Base-by-base conservation (phyloP, 2,113 vertebrate genomes). In the Holacanthus passer region DNA sequence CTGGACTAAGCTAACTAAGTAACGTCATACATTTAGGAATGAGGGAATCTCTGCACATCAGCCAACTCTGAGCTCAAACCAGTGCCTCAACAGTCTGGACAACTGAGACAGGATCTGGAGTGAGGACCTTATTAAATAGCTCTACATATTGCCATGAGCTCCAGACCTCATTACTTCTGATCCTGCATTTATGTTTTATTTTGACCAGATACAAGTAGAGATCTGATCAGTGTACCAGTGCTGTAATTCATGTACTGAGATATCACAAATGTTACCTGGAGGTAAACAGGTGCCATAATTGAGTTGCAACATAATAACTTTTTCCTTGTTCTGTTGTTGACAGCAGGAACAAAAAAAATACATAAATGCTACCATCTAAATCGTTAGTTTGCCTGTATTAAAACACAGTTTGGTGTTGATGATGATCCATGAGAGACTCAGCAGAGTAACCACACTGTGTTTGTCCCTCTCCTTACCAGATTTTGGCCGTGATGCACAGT, bases 381-480 rank as follows among this genome's bases (percentile, higher is more conserved):
- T 71, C 3, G 10, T 67, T 50, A 71, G 32, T 79, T 50, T n/a
- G 12, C 24, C 45, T 41, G 4, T n/a, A 12, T 69, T 50, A 52
- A 47, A 59, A 39, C 11, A 31, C 6, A 48, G 41, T 45, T 31
- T 71, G 48, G 43, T 24, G 41, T 29, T 50, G 64, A 70, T 55
- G 10, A 43, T 65, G n/a, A 82, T 22, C 50, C 55, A 27, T 32
- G 5, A 7, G 8, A 39, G 14, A 12, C 50, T 35, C 35, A 37
- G 8, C 35, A 37, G 35, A 37, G 35, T 37, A 50, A 72, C 17
- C 53, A 43, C 4, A 39, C 5, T 43, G n/a, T 32, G 72, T 48
- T 39, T 76, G 32, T 32, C 43, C 73, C 35, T 11, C 48, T 70
- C 27, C 35, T 85, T 16, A 27, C 56, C 45, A 73, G 41, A 73